Base-by-base conservation (phyloP, 1,140 invertebrate genomes). In the Theocolax elegans region DNA sequence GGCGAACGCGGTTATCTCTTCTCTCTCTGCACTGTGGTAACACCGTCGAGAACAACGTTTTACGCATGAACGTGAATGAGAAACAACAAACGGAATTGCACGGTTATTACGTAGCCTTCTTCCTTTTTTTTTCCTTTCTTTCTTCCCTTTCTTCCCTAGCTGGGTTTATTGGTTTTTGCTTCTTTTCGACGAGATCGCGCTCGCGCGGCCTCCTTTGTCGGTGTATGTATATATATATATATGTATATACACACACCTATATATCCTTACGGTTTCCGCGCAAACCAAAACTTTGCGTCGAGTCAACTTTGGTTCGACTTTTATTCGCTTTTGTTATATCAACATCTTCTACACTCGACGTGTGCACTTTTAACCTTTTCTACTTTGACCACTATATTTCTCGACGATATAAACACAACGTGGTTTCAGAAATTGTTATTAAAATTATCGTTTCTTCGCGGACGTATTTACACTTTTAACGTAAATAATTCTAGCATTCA, bases 311-410 rank as follows among this genome's bases (percentile, higher is more conserved):
- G 9, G 53, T 27, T 44, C 2, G 8, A 27, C n/a, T 38, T 54
- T 65, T 42, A 54, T 42, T 65, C 40, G 13, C 49, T 19, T 53
- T 65, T 65, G 31, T n/a, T n/a, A n/a, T n/a, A n/a, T n/a, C n/a
- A n/a, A n/a, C n/a, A n/a, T n/a, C n/a, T n/a, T n/a, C n/a, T n/a
- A n/a, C n/a, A n/a, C n/a, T n/a, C n/a, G n/a, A n/a, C n/a, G n/a
- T n/a, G n/a, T n/a, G n/a, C n/a, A n/a, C n/a, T n/a, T n/a, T n/a
- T n/a, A n/a, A n/a, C n/a, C n/a, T n/a, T n/a, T n/a, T n/a, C n/a
- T n/a, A n/a, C n/a, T n/a, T n/a, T n/a, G n/a, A n/a, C n/a, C n/a
- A n/a, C n/a, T n/a, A n/a, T n/a, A n/a, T n/a, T n/a, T n/a, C n/a
- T n/a, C n/a, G n/a, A n/a, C n/a, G n/a, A n/a, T n/a, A n/a, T n/a